phyloP scores from a whole-genome alignment of 2,113 vertebrate species.

The Choloepus hoffmanni region DNA sequence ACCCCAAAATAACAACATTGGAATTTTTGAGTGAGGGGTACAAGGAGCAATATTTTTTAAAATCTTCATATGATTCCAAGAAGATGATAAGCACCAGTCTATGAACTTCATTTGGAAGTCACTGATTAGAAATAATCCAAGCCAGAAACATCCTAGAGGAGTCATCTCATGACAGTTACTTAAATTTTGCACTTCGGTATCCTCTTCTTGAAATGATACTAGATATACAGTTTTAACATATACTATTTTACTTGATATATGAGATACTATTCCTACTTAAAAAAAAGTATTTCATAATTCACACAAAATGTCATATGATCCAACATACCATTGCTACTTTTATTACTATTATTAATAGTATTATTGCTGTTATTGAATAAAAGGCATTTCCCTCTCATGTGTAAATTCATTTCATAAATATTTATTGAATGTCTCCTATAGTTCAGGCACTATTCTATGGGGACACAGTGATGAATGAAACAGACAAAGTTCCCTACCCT shows the following conservation, averaged over 20 bases:
- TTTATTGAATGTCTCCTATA: background rate
- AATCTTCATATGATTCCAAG: background rate
- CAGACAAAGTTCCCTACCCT: background rate
- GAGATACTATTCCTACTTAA: background rate
- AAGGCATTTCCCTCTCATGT: background rate
- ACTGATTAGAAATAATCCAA: background rate
- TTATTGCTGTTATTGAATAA: background rate
- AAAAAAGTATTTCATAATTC: background rate
- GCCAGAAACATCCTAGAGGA: background rate
- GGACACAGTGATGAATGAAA: background rate
- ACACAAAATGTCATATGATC: background rate
- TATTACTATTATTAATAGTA: background rate
- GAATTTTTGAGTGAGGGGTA: background rate
- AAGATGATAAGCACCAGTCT: background rate
- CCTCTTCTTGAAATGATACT: background rate
- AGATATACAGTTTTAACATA: background rate
- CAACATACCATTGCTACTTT: background rate
- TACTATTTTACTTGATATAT: background rate
- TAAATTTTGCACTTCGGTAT: background rate
- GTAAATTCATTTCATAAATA: background rate
- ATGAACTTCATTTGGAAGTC: background rate
- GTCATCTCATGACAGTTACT: background rate
- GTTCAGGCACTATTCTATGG: background rate
- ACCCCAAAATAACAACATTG: background rate
- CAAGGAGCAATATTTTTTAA: background rate